phyloP scores from a whole-genome alignment of 2,888 invertebrate genomes.

The Monopis laevigella region DNA sequence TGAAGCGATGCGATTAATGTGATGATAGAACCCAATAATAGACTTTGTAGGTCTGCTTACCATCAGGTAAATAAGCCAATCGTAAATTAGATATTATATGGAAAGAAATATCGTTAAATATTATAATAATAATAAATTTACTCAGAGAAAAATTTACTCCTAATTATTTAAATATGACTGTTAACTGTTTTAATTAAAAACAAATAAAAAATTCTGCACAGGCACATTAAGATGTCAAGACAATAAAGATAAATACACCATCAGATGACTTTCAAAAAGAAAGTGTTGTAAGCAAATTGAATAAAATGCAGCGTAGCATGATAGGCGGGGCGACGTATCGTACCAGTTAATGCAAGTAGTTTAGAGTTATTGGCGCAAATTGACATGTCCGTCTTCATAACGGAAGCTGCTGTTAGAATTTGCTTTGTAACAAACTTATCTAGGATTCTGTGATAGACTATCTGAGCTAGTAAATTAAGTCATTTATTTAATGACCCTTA shows the following conservation, averaged over 20 bases:
- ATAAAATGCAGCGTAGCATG: slow-evolving; percentile 27
- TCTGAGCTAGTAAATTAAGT: too few relatives aligned
- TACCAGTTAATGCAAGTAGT: too few relatives aligned
- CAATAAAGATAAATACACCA: slow-evolving; percentile 58
- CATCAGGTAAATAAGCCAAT: too few relatives aligned
- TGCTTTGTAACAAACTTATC: slow-evolving; percentile 7
- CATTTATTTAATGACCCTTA: too few relatives aligned
- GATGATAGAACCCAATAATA: too few relatives aligned
- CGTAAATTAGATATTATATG: too few relatives aligned
- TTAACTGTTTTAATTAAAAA: not conserved
- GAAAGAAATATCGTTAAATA: too few relatives aligned
- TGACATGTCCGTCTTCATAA: slow-evolving; percentile 60
- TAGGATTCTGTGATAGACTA: not conserved
- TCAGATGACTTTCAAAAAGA: slow-evolving; percentile 56
- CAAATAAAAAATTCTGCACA: slow-evolving; percentile 16
- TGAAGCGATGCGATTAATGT: too few relatives aligned
- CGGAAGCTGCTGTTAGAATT: slow-evolving; percentile 29
- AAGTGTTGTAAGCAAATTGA: slow-evolving; percentile 45
- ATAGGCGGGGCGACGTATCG: slow-evolving; percentile 5
- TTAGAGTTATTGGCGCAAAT: slow-evolving; percentile 59
- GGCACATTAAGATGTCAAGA: slow-evolving; percentile 50
- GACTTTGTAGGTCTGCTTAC: too few relatives aligned
- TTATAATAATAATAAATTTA: too few relatives aligned
- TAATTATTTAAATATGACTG: too few relatives aligned
- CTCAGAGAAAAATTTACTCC: too few relatives aligned